Evolutionary conservation across 2,888 invertebrate genomes (phyloP), one percentile per base, ranked within the genome.

Genomic region (Mechanitis mazaeus): DNA sequence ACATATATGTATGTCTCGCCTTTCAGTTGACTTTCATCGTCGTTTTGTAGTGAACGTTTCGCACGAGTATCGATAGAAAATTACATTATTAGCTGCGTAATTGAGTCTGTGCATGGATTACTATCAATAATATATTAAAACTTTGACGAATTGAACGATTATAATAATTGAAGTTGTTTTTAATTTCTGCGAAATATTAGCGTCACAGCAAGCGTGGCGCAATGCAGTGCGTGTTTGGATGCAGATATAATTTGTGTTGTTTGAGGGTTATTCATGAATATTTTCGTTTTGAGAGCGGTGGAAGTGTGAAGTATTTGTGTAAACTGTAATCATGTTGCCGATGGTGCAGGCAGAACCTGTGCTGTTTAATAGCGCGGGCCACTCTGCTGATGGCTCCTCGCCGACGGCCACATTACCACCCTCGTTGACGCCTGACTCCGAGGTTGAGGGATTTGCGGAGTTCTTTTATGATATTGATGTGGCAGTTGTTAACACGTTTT

Each of bases 21-120:
- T 89, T 88, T 88, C 89, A 90, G 89, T 90, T 89, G 89, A 89
- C 89, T 90, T 90, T 89, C 88, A 88, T 87, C 89, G 85, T 84
- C 85, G 88, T 87, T 87, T 86, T 85, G 87, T 84, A 83, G 88
- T 83, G 88, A 89, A 89, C 89, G 89, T 87, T 89, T 89, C 85
- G 87, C 86, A 83, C 85, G 82, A 82, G 80, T 84, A 84, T 85
- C 81, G 83, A 86, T 85, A 87, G 81, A 78, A 85, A 85, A 87
- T 85, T 85, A 85, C 87, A 84, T 78, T 73, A 72, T 72, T 84
- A 84, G 85, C 86, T 85, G 87, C 87, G 87, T 87, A 87, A 86
- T 87, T 84, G 82, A 84, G 76, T 81, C 80, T 76, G 76, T 80
- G 80, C 78, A 79, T 75, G 78, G 77, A 74, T 75, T 77, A 70